These are phyloP conservation scores for Drosophila rufa DNA, from an alignment of 1,140 invertebrate species.

Conservation along the genomic window DNA sequence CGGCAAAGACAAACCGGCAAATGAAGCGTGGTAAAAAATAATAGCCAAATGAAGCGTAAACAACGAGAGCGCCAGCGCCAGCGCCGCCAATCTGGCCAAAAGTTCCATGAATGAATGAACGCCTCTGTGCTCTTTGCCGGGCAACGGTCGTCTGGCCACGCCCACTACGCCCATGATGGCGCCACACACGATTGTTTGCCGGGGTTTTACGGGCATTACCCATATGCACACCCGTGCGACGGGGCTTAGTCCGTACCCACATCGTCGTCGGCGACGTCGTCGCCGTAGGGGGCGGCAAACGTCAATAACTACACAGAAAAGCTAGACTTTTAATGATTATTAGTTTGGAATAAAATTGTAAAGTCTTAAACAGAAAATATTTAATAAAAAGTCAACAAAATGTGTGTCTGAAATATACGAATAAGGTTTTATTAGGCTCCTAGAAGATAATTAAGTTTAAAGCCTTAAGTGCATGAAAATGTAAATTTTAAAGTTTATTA, in stretches of 20 bases:
- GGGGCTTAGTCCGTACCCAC: constrained; percentile 2
- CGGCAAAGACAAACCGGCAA: constrained; percentile 46
- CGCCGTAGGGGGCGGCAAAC: constrained; percentile 14
- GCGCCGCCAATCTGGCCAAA: constrained; percentile 47
- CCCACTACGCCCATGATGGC: constrained; percentile 40
- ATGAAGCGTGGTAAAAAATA: constrained; percentile 56
- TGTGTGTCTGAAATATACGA: no score
- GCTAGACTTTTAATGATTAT: background rate
- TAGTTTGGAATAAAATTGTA: background rate
- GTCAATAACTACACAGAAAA: constrained; percentile 19
- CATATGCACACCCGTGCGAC: constrained; percentile 51
- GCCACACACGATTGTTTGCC: constrained; percentile 61
- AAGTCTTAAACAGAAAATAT: background rate
- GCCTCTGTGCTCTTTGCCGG: constrained; percentile 36
- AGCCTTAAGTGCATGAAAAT: no score
- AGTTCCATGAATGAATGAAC: constrained; percentile 73
- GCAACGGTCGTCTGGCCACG: constrained; percentile 44
- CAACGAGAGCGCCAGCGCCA: constrained; percentile 36
- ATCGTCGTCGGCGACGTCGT: constrained; percentile 12
- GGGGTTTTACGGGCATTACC: constrained; percentile 54
- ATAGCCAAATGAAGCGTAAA: constrained; percentile 74
- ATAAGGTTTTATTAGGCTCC: no score
- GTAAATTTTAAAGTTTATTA: background rate
- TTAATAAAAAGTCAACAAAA: no score
- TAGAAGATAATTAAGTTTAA: background rate